These are phyloP conservation scores for Hydrophis major DNA, from an alignment of 2,797 vertebrate genomes.

Conservation along the genomic window DNA sequence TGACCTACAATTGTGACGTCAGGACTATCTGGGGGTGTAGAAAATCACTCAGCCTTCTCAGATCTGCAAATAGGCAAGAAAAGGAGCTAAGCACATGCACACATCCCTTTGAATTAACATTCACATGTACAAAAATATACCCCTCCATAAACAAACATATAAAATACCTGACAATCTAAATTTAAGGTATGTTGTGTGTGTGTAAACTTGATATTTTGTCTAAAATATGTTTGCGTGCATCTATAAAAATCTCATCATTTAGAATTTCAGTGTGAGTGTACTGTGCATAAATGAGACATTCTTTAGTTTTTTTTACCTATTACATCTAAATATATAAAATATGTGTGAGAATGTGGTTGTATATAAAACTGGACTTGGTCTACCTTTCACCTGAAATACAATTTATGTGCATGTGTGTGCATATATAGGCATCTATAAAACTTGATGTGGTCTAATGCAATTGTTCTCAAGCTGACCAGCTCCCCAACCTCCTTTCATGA, in stretches of 20 bases:
- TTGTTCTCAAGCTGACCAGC: neutral
- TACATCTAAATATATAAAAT: neutral
- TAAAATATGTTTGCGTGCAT: neutral
- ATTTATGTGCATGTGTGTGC: neutral
- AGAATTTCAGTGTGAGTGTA: neutral
- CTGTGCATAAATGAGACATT: neutral
- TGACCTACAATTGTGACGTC: neutral
- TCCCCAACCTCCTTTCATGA: neutral
- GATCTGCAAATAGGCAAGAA: neutral
- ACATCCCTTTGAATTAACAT: neutral
- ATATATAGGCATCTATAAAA: neutral
- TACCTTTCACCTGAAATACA: neutral
- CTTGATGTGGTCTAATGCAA: neutral
- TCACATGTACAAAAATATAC: neutral
- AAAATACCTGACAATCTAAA: neutral
- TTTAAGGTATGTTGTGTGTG: neutral
- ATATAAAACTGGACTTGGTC: neutral
- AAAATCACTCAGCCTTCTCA: neutral
- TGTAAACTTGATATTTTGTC: neutral
- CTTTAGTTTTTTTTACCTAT: neutral
- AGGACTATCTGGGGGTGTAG: neutral
- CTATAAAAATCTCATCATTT: neutral
- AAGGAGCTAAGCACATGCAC: neutral
- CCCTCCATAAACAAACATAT: neutral
- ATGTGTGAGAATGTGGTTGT: neutral